These are phyloP conservation scores for Deroplatys truncata DNA, from an alignment of 2,888 invertebrate genomes.

Conservation along the genomic window DNA sequence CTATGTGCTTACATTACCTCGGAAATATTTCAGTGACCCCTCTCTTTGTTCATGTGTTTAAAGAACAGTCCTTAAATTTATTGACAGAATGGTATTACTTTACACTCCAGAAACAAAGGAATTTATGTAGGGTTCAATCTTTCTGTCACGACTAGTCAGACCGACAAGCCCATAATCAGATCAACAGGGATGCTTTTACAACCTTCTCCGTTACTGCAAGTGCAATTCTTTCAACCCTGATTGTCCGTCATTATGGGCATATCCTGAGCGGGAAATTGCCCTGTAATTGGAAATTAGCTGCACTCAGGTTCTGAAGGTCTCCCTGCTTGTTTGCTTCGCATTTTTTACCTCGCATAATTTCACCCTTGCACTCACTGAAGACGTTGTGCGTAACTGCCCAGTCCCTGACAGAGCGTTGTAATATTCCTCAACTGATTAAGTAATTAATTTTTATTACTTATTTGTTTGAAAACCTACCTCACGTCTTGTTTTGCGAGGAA, in stretches of 20 bases:
- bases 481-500: background rate
- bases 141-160: background rate
- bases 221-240: background rate
- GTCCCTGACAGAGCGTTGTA: background rate
- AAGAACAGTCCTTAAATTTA: too few species aligned
- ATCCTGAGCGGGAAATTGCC: background rate
- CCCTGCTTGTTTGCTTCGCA: background rate
- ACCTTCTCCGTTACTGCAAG: background rate
- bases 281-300: background rate
- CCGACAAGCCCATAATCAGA: too few species aligned
- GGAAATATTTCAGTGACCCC: too few species aligned
- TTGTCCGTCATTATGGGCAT: background rate
- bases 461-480: background rate
- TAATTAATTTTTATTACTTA: background rate
- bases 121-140: background rate
- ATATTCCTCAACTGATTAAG: background rate
- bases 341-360: background rate
- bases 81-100: too few species aligned
- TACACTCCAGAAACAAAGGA: too few species aligned
- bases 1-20: too few species aligned
- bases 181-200: background rate
- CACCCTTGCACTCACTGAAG: background rate
- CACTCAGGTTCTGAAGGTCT: background rate
- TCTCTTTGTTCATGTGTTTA: too few species aligned
- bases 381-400: background rate